Base-by-base conservation (phyloP, 1,140 invertebrate genomes). In the Cepaea nemoralis region DNA sequence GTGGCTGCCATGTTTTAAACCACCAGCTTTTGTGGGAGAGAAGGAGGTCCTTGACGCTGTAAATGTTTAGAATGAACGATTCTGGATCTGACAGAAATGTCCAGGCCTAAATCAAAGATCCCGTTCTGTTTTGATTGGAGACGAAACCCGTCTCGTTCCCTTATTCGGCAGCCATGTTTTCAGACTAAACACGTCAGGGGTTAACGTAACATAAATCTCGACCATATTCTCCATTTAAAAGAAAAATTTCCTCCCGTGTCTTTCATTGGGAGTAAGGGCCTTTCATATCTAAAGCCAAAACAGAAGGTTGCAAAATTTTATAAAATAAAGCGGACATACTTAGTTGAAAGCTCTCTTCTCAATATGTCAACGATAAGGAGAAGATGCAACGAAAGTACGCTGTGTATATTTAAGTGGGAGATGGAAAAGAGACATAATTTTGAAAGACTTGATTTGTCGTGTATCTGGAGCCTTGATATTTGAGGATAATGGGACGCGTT, bases 111-210 rank as follows among this genome's bases (percentile, higher is more conserved):
- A 71, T 71, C 69, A 45, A 45, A 45, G 37, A 40, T 5, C 22
- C 69, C 35, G 24, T 40, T 71, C 69, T 71, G 69, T 71, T 71
- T 71, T 71, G 37, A 39, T 45, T 71, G 40, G 69, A 71, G 69
- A 45, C 37, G 37, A 19, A 71, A 37, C 2, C 69, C 1, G 22
- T 5, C 69, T 39, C n/a, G 14, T 40, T 37, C 69, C 69, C 69
- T 45, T 40, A 24, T 71, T 40, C 69, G 69, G 3, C 69, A n/a
- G 69, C 69, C 69, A 71, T 71, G 69, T 71, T 71, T 71, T 71
- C 69, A 71, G 8, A 71, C 69, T 27, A 75, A 75, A 75, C 73
- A 75, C 40, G 31, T 31, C 5, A 55, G 35, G 45, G 45, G 73
- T 48, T 48, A 75, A 75, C n/a, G 45, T 37, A 75, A 75, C 16